Evolutionary conservation across 2,797 vertebrate species (phyloP).

Genomic region (Leuciscus waleckii): DNA sequence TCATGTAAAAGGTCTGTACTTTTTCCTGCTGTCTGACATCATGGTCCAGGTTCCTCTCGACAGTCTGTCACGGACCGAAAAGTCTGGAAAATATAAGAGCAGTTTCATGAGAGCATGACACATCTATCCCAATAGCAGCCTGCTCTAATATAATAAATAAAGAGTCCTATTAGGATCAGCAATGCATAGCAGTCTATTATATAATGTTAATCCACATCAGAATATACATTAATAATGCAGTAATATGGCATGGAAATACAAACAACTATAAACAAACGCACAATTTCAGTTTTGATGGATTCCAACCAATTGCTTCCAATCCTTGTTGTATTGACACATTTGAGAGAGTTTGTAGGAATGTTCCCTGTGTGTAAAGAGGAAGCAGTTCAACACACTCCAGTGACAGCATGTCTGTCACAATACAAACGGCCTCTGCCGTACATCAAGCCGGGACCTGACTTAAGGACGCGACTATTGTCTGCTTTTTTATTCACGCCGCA

Average conservation of each 20-base stretch:
- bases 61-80: constrained; percentile 25
- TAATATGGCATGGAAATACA: constrained; percentile 2
- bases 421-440: constrained; percentile 39
- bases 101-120: constrained; percentile 8
- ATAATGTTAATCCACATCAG: neutral
- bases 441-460: constrained; percentile 52
- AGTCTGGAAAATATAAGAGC: constrained; percentile 20
- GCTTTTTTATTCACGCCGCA: constrained; percentile 48
- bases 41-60: constrained; percentile 2
- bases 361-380: constrained; percentile 24
- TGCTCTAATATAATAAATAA: constrained; percentile 4
- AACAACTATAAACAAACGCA: neutral
- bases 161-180: neutral
- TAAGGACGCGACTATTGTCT: constrained; percentile 38
- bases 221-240: neutral
- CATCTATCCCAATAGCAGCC: constrained; percentile 33
- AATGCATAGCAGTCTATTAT: neutral
- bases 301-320: neutral
- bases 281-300: constrained; percentile 21
- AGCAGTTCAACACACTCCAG: constrained; percentile 39
- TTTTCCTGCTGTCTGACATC: neutral
- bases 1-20: neutral
- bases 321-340: constrained; percentile 15
- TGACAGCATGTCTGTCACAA: constrained; percentile 50
- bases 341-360: neutral